Evolutionary conservation across 1,140 invertebrate species (phyloP).

Genomic region (Heliothis virescens): DNA sequence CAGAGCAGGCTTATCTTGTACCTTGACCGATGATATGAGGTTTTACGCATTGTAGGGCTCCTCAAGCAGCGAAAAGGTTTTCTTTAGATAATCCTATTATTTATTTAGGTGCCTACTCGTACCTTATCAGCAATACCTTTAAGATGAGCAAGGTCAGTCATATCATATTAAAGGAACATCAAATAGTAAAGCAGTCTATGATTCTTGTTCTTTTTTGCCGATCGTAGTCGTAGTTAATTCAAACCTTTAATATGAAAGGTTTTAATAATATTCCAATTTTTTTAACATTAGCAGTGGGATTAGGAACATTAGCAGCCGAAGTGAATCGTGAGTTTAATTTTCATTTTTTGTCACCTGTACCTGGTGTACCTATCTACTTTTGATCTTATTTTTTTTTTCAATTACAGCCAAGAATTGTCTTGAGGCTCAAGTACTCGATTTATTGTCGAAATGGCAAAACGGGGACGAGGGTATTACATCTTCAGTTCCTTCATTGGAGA

Average conservation of each 20-base stretch:
- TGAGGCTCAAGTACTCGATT: constrained; percentile 54
- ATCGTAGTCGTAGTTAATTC: constrained; percentile 5
- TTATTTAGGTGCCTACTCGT: neutral
- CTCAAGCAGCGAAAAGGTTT: neutral
- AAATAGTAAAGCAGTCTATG: constrained; percentile 6
- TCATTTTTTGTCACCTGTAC: too few relatives aligned
- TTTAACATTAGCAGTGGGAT: neutral
- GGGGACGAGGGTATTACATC: constrained; percentile 42
- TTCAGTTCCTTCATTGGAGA: constrained; percentile 55
- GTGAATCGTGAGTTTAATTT: constrained; percentile 7
- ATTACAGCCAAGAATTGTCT: constrained; percentile 54
- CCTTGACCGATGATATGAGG: constrained; percentile 16
- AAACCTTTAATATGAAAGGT: constrained; percentile 11
- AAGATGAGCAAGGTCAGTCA: constrained; percentile 24
- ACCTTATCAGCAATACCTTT: constrained; percentile 19
- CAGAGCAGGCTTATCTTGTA: neutral
- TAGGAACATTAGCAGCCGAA: neutral
- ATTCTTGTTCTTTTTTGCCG: constrained; percentile 16
- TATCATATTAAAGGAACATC: constrained; percentile 25
- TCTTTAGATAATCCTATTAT: constrained; percentile 26
- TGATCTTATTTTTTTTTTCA: neutral
- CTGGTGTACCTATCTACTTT: too few relatives aligned
- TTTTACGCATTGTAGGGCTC: neutral
- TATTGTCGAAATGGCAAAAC: constrained; percentile 58
- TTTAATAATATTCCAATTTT: neutral